These are phyloP conservation scores for Musca vetustissima DNA, from an alignment of 1,140 invertebrate species.

Conservation along the genomic window DNA sequence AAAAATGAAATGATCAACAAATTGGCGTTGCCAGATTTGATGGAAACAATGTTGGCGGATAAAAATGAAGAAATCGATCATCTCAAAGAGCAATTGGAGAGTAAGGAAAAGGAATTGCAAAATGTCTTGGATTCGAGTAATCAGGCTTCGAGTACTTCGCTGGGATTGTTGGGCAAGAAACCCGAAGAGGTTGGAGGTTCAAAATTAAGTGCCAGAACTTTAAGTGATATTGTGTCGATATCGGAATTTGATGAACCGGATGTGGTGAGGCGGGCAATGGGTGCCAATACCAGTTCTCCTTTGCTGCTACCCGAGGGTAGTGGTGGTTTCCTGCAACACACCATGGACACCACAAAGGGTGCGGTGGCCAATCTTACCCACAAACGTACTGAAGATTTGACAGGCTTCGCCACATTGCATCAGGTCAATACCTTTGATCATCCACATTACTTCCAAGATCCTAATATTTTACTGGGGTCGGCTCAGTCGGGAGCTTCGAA, in stretches of 20 bases:
- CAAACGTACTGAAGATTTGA: slow-evolving; percentile 50
- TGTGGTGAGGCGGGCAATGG: slow-evolving; percentile 56
- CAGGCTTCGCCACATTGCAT: slow-evolving; percentile 39
- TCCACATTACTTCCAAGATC: slow-evolving; percentile 50
- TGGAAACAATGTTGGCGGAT: slow-evolving; percentile 66
- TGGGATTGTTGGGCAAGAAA: slow-evolving; percentile 38
- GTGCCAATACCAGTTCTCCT: slow-evolving; percentile 36
- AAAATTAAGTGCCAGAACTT: slow-evolving; percentile 62
- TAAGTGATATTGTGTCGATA: slow-evolving; percentile 71
- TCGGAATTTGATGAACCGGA: slow-evolving; percentile 68
- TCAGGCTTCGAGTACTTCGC: slow-evolving; percentile 12
- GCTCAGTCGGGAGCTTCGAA: slow-evolving; percentile 36
- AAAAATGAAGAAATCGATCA: slow-evolving; percentile 71
- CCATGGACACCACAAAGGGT: slow-evolving; percentile 52
- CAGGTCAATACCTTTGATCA: slow-evolving; percentile 49
- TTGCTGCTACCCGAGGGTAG: slow-evolving; percentile 38
- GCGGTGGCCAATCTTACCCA: slow-evolving; percentile 48
- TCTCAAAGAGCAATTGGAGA: slow-evolving; percentile 59
- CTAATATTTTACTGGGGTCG: slow-evolving; percentile 32
- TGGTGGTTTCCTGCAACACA: slow-evolving; percentile 42
- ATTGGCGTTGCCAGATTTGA: slow-evolving; percentile 60
- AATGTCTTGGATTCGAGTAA: slow-evolving; percentile 31
- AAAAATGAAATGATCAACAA: slow-evolving; percentile 56
- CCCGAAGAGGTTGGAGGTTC: slow-evolving; percentile 52
- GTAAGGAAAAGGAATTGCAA: slow-evolving; percentile 45